Percentiles rank a stretch among this genome's conserved stretches.
These are phyloP conservation scores for Amia ocellicauda DNA, from an alignment of 2,113 vertebrate species.

Conservation along the genomic window DNA sequence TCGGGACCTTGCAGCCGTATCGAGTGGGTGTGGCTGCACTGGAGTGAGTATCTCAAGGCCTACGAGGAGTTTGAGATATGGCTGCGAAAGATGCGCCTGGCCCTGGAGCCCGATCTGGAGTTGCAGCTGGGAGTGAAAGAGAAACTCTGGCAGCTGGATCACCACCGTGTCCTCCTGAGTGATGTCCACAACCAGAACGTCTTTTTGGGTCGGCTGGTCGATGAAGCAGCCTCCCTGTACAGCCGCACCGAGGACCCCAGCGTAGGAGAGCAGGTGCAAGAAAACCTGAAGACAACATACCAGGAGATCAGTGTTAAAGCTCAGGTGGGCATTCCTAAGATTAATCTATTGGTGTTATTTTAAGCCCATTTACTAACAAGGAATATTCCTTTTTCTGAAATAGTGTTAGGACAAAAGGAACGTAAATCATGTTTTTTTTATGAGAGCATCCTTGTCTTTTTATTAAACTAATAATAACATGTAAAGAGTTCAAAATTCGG, in stretches of 20 bases:
- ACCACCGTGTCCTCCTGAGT: constrained; percentile 73
- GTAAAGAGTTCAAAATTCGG: no score
- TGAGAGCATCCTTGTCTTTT: no score
- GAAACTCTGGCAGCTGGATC: constrained; percentile 88
- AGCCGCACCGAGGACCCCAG: constrained; percentile 83
- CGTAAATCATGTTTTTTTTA: no score
- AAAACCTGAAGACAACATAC: constrained; percentile 74
- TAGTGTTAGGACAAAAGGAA: no score
- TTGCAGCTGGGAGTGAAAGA: constrained; percentile 82
- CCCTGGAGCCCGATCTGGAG: constrained; percentile 72
- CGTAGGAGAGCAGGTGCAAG: constrained; percentile 71
- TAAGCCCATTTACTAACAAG: background rate
- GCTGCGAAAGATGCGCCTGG: constrained; percentile 70
- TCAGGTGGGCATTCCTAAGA: constrained; percentile 62
- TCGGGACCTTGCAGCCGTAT: constrained; percentile 74
- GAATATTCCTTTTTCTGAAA: no score
- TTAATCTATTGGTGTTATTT: background rate
- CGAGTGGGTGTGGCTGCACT: constrained; percentile 97
- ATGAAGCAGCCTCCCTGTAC: constrained; percentile 77
- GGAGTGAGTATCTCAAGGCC: constrained; percentile 89
- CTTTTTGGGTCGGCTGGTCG: constrained; percentile 80
- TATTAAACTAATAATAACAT: no score
- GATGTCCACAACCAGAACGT: constrained; percentile 68
- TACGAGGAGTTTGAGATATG: constrained; percentile 79
- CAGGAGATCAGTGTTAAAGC: constrained; percentile 65